A percentile compares a stretch with the other conserved stretches of the same genome.
phyloP scores from a whole-genome alignment of 2,113 vertebrate genomes.

The Sterrhoptilus dennistouni region DNA sequence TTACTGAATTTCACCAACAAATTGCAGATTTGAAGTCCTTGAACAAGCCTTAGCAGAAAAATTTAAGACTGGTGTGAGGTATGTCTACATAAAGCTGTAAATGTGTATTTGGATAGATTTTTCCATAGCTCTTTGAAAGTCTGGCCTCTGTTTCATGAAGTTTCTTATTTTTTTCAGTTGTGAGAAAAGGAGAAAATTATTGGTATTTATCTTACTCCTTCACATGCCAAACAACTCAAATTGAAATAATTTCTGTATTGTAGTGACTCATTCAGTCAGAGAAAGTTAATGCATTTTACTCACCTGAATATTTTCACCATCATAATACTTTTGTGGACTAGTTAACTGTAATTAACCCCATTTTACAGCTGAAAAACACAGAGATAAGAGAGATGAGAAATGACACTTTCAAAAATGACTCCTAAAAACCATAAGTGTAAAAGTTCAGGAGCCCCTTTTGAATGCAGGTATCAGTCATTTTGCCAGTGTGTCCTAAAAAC shows the following conservation, averaged over 20 bases:
- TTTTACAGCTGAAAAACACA: background rate
- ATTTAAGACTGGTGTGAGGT: background rate
- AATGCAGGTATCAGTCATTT: background rate
- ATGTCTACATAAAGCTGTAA: background rate
- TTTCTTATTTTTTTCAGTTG: background rate
- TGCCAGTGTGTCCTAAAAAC: background rate
- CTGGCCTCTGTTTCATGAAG: background rate
- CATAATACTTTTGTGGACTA: background rate
- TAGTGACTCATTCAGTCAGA: background rate
- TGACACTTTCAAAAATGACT: background rate
- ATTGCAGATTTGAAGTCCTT: background rate
- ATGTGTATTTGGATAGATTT: background rate
- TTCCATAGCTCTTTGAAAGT: background rate
- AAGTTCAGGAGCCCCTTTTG: background rate
- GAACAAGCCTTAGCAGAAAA: background rate
- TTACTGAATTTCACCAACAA: background rate
- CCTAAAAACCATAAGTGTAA: background rate
- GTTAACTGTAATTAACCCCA: background rate
- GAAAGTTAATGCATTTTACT: background rate
- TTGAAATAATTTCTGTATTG: background rate
- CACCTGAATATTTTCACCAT: background rate
- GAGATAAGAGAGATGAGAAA: background rate
- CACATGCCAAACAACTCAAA: background rate
- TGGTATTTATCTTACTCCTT: background rate
- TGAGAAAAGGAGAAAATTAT: constrained; percentile 1